Evolutionary conservation across 1,140 invertebrate species (phyloP).

Genomic region (Drosophila subobscura): DNA sequence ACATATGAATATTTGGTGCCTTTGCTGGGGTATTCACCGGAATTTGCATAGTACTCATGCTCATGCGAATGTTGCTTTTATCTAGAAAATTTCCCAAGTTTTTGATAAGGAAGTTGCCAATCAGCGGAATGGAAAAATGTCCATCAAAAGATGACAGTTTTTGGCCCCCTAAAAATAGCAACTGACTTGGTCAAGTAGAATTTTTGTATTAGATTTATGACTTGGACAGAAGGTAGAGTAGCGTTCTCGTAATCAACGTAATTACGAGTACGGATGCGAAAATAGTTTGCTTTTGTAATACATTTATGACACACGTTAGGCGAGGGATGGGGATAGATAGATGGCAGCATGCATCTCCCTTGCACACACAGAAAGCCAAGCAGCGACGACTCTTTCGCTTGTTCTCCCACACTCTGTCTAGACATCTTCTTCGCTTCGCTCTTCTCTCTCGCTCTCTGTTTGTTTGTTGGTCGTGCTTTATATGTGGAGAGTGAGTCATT

Average conservation of each 20-base stretch:
- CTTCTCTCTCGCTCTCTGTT: constrained; percentile 14
- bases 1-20: no score
- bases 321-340: neutral
- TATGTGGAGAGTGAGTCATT: constrained; percentile 45
- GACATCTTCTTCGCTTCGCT: neutral
- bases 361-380: neutral
- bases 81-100: constrained; percentile 28
- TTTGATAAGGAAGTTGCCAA: constrained; percentile 40
- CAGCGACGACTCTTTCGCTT: no score
- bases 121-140: constrained; percentile 7
- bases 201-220: constrained; percentile 20
- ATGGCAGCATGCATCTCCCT: neutral
- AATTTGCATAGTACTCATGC: constrained; percentile 48
- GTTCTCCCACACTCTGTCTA: no score
- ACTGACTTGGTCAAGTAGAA: constrained; percentile 11
- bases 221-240: neutral
- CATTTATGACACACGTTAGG: constrained; percentile 30
- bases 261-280: neutral
- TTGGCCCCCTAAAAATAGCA: constrained; percentile 23
- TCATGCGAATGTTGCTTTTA: constrained; percentile 17
- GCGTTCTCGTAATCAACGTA: constrained; percentile 7
- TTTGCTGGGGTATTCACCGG: constrained; percentile 30
- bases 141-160: constrained; percentile 17
- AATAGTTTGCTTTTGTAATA: constrained; percentile 11
- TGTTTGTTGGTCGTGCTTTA: constrained; percentile 38